Evolutionary conservation across 2,797 vertebrate genomes (phyloP).

Genomic region (Chloroceryle amazona): DNA sequence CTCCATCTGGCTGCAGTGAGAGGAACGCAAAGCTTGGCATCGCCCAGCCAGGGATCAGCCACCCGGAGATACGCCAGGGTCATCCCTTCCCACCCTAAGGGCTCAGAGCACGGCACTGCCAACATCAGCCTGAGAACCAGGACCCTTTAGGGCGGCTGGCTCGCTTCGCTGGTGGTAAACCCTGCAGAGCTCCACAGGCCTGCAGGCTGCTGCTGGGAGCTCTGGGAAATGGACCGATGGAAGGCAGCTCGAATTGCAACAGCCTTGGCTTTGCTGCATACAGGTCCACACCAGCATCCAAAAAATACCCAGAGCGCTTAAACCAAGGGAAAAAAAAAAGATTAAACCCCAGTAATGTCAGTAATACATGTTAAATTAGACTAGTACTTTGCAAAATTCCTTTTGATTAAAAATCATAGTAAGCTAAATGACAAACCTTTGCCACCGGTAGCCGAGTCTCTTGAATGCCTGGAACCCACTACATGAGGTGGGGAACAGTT

Average conservation of each 20-base stretch:
- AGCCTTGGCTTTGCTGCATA: background rate
- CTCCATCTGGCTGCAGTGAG: background rate
- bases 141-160: background rate
- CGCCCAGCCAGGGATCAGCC: background rate
- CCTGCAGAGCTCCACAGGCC: background rate
- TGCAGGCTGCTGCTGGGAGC: background rate
- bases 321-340: background rate
- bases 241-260: background rate
- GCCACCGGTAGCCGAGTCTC: background rate
- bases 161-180: background rate
- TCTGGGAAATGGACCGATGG: background rate
- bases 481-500: background rate
- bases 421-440: background rate
- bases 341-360: background rate
- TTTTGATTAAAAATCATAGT: background rate
- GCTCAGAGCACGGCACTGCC: rapidly evolving
- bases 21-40: background rate
- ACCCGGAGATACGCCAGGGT: background rate
- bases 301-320: background rate
- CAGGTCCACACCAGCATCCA: background rate
- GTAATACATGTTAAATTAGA: background rate
- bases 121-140: background rate
- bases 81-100: background rate
- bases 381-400: background rate
- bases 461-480: rapidly evolving